Conservation (phyloP, 2,113 vertebrate species). For the Mesembrinibis cayennensis region DNA sequence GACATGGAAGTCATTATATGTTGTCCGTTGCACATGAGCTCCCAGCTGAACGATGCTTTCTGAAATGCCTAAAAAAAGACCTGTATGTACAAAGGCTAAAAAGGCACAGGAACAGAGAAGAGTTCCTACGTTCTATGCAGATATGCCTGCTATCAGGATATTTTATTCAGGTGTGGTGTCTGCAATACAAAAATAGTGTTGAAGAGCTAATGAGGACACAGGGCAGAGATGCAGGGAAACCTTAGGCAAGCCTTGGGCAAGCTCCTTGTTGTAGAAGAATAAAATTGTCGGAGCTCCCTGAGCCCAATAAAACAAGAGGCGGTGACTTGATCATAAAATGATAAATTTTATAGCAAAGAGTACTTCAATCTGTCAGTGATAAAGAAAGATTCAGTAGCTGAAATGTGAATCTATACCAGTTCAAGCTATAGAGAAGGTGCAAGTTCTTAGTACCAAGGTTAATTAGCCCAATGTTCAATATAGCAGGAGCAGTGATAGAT, state of each 20-base stretch:
- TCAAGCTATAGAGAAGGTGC: not conserved
- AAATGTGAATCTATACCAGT: not conserved
- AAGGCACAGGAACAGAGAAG: not conserved
- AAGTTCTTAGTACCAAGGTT: not conserved
- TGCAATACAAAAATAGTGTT: not conserved
- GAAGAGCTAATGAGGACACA: not conserved
- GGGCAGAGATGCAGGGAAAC: not conserved
- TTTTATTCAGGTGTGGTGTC: not conserved
- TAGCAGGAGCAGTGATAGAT: not conserved
- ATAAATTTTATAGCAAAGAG: not conserved
- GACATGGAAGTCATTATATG: not conserved
- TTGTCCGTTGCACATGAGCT: not conserved
- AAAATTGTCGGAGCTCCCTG: not conserved
- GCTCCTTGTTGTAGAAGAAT: not conserved
- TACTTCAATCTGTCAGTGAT: not conserved
- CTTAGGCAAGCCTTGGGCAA: not conserved
- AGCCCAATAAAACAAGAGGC: not conserved
- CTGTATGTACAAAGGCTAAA: not conserved
- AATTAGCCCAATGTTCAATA: not conserved
- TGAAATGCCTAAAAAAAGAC: not conserved
- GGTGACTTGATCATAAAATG: not conserved
- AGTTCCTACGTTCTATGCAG: not conserved
- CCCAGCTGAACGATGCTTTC: not conserved
- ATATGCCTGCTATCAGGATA: not conserved
- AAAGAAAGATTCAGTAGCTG: not conserved